phyloP scores from a whole-genome alignment of 2,113 vertebrate genomes.

The Brachyistius frenatus region DNA sequence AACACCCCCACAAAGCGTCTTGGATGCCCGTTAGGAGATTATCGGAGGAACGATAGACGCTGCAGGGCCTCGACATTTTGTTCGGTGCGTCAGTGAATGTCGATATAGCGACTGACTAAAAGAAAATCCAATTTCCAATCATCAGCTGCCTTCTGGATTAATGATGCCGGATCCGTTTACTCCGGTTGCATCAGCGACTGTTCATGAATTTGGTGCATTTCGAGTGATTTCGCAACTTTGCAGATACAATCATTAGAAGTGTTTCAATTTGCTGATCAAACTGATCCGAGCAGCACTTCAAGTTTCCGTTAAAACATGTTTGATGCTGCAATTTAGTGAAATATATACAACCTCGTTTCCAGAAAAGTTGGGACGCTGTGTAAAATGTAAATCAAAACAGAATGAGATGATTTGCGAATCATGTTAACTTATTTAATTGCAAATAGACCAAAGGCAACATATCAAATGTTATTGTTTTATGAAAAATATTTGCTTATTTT shows the following conservation, averaged over 20 bases:
- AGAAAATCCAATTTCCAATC: constrained; percentile 10
- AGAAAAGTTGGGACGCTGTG: no score
- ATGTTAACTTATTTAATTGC: no score
- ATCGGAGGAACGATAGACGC: neutral
- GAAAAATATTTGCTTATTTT: no score
- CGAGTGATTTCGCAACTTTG: constrained; percentile 7
- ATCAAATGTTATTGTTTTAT: no score
- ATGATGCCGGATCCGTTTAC: neutral
- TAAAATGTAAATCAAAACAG: no score
- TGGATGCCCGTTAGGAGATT: constrained; percentile 1
- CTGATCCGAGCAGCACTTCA: neutral
- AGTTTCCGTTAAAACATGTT: constrained; percentile 6
- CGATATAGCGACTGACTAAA: neutral
- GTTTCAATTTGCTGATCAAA: constrained; percentile 12
- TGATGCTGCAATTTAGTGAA: neutral
- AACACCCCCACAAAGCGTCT: neutral
- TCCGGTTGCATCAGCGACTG: neutral
- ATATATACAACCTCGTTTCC: neutral
- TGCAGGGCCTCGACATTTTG: neutral
- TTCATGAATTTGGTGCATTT: constrained; percentile 1
- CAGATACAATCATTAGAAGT: constrained; percentile 12
- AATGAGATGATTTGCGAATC: no score
- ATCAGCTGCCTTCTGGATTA: neutral
- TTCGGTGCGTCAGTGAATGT: neutral
- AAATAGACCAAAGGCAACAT: no score